phyloP scores from a whole-genome alignment of 2,888 invertebrate genomes.

The Tridacna gigas region DNA sequence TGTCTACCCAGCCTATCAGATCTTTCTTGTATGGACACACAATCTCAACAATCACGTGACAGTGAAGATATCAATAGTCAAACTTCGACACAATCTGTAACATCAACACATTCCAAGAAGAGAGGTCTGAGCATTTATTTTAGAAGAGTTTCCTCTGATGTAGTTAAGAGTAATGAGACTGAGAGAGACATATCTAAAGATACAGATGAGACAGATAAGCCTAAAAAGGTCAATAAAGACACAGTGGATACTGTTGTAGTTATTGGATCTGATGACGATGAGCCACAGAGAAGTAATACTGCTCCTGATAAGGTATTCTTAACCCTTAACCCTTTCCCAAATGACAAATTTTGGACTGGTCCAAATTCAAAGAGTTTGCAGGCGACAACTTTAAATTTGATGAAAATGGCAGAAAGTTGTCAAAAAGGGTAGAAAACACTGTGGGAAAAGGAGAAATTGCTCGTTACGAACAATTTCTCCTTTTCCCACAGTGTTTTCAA shows the following conservation, averaged over 20 bases:
- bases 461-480: background rate
- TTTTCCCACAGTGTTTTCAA: slow-evolving; percentile 8
- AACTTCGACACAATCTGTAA: background rate
- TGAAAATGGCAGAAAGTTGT: no score
- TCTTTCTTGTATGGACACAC: background rate
- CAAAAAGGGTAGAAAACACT: background rate
- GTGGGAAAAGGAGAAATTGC: background rate
- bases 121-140: slow-evolving; percentile 1
- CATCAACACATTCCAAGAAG: background rate
- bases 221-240: no score
- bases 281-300: background rate
- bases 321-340: background rate
- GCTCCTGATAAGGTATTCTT: background rate
- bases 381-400: no score
- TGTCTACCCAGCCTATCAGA: slow-evolving; percentile 24
- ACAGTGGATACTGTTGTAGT: slow-evolving; percentile 17
- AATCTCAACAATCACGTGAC: background rate
- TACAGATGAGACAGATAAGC: background rate
- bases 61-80: slow-evolving; percentile 1
- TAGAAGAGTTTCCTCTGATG: background rate
- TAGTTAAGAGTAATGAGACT: no score
- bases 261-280: slow-evolving; percentile 45
- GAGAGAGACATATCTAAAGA: background rate
- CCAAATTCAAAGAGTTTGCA: no score
- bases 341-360: background rate